Base-by-base conservation (phyloP, 2,888 invertebrate species). In the Leucophora obtusa region DNA sequence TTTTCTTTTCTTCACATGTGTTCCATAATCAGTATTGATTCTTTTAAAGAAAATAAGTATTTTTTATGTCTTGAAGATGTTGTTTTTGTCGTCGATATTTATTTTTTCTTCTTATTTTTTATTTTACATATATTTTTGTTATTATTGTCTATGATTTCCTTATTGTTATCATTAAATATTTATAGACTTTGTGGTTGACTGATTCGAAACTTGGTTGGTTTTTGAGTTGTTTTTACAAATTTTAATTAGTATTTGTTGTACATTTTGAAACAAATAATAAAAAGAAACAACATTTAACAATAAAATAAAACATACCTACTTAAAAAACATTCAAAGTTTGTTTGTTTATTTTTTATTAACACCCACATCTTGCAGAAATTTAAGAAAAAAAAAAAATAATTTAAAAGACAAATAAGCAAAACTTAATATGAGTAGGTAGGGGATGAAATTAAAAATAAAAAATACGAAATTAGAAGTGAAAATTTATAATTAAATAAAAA, bases 161-260 rank as follows among this genome's bases (percentile, higher is more conserved):
- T 56, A 43, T 56, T 68, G 43, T 69, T 69, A 63, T 56, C 74
- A 66, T 74, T 60, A 65, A 74, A 59, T 60, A 60, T 62, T 21
- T 75, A 70, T 58, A 15, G 54, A 50, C 14, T 65, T 74, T 74
- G 56, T 28, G 72, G 68, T 66, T 77, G 71, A 60, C 18, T 77
- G 60, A 58, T 69, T 73, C 4, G n/a, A 56, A 14, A 51, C 11
- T 28, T 35, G 58, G n/a, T 65, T 60, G 11, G 21, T 15, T 28
- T 65, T 24, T 50, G 15, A 9, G 15, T 72, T 72, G 38, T 54
- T 63, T 72, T 62, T 9, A 71, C 21, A 53, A 43, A 15, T 59
- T 14, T 51, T 47, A 62, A 62, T 62, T 63, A 47, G 47, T 63
- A 43, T 63, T 35, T 35, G 17, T 59, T 35, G n/a, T 59, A 53